A percentile compares a stretch with the other conserved stretches of the same genome.
These are phyloP conservation scores for Phalacrocorax carbo DNA, from an alignment of 2,113 vertebrate genomes.

Conservation along the genomic window DNA sequence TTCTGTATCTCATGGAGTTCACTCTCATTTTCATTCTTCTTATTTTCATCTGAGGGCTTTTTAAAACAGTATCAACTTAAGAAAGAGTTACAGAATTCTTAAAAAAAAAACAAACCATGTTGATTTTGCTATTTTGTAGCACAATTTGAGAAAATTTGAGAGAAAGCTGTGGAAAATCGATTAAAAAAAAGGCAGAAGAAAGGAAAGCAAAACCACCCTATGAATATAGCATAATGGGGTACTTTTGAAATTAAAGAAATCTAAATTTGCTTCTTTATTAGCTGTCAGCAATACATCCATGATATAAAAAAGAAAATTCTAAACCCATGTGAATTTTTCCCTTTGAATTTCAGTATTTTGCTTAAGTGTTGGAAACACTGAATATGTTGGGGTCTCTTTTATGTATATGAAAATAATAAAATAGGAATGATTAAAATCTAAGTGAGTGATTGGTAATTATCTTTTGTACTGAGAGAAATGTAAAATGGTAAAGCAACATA, in stretches of 20 bases:
- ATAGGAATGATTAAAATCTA: not conserved
- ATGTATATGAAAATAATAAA: not conserved
- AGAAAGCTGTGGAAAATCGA: not conserved
- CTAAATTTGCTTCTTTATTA: not conserved
- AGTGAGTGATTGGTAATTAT: not conserved
- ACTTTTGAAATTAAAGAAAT: not conserved
- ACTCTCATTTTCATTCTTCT: not conserved
- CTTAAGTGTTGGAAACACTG: not conserved
- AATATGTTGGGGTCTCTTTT: not conserved
- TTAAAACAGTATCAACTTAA: not conserved
- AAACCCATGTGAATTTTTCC: not conserved
- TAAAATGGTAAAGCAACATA: not conserved
- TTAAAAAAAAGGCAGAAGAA: not conserved
- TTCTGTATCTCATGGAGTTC: not conserved
- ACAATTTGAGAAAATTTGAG: not conserved
- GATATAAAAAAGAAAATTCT: not conserved
- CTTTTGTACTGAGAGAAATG: not conserved
- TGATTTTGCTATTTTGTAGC: not conserved
- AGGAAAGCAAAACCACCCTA: not conserved
- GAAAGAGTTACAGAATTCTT: not conserved
- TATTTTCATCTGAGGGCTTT: not conserved
- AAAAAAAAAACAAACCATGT: not conserved
- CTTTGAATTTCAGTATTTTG: not conserved
- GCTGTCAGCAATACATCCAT: not conserved
- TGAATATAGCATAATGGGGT: not conserved